A percentile compares a stretch with the other conserved stretches of the same genome.
These are phyloP conservation scores for Saccostrea glomerata DNA, from an alignment of 1,140 invertebrate genomes.

Conservation along the genomic window DNA sequence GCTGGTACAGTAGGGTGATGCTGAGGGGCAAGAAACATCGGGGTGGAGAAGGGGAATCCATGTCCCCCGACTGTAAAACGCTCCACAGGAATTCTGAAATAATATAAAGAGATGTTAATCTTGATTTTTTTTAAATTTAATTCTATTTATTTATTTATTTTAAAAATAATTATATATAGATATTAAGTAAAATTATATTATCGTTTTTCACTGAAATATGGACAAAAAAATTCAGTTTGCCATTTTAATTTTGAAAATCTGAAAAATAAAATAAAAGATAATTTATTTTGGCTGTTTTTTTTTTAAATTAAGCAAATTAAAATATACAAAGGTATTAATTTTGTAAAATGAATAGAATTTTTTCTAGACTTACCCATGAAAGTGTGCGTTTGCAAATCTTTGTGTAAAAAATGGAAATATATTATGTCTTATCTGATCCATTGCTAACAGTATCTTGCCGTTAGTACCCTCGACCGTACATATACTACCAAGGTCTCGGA, in stretches of 20 bases:
- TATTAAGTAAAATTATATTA: too few relatives aligned
- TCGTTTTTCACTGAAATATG: too few relatives aligned
- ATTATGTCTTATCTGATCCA: constrained; percentile 24
- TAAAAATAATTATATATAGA: too few relatives aligned
- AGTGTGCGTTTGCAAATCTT: constrained; percentile 15
- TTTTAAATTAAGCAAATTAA: too few relatives aligned
- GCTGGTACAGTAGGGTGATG: not conserved
- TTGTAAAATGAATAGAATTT: too few relatives aligned
- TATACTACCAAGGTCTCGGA: not conserved
- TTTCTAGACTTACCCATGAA: constrained; percentile 27
- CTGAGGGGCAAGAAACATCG: constrained; percentile 44
- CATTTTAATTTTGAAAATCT: too few relatives aligned
- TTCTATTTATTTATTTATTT: too few relatives aligned
- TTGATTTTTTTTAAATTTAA: not conserved
- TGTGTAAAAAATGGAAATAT: constrained; percentile 33
- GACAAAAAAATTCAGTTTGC: too few relatives aligned
- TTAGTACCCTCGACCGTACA: not conserved
- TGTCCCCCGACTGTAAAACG: constrained; percentile 36
- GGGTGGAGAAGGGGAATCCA: constrained; percentile 50
- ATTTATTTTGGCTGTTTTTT: too few relatives aligned
- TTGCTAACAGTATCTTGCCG: not conserved
- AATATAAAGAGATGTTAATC: not conserved
- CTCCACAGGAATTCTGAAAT: constrained; percentile 43
- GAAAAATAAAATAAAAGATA: too few relatives aligned
- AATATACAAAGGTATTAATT: too few relatives aligned